Percentiles rank a stretch among this genome's conserved stretches.
These are phyloP conservation scores for Peromyscus californicus DNA, from an alignment of 2,113 vertebrate species.

Conservation along the genomic window DNA sequence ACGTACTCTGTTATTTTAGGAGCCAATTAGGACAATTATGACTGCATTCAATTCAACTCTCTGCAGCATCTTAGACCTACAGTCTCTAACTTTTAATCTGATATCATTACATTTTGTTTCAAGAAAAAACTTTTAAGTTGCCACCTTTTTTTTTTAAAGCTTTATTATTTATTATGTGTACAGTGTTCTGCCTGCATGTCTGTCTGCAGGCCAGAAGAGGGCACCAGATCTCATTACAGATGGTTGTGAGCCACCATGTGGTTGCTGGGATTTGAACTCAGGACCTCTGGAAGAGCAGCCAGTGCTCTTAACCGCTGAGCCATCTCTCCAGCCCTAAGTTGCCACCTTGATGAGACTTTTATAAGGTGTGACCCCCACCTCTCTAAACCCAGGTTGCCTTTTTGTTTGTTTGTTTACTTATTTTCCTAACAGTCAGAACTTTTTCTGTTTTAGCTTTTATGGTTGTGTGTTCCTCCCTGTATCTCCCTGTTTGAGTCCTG, in stretches of 20 bases:
- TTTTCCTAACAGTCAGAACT: background rate
- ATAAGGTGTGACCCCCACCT: background rate
- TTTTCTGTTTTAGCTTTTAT: conserved; percentile 2
- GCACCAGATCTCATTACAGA: no score
- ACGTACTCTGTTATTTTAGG: background rate
- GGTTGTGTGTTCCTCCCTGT: background rate
- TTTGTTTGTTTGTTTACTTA: background rate
- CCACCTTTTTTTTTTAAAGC: no score
- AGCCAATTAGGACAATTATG: background rate
- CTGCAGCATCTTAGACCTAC: background rate
- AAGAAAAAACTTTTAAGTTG: background rate
- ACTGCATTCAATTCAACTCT: conserved; percentile 17
- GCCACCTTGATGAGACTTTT: background rate
- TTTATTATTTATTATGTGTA: no score
- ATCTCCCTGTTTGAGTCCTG: background rate
- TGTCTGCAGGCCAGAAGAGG: no score
- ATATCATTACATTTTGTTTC: background rate
- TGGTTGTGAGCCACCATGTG: no score
- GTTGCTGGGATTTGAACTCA: no score
- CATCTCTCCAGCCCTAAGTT: no score
- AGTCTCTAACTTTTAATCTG: conserved; percentile 2
- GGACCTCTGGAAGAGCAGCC: no score
- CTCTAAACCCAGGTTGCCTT: background rate
- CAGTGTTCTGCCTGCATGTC: no score
- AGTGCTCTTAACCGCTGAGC: no score